Evolutionary conservation across 2,888 invertebrate genomes (phyloP).

Genomic region (Sphaeridia pumilis): DNA sequence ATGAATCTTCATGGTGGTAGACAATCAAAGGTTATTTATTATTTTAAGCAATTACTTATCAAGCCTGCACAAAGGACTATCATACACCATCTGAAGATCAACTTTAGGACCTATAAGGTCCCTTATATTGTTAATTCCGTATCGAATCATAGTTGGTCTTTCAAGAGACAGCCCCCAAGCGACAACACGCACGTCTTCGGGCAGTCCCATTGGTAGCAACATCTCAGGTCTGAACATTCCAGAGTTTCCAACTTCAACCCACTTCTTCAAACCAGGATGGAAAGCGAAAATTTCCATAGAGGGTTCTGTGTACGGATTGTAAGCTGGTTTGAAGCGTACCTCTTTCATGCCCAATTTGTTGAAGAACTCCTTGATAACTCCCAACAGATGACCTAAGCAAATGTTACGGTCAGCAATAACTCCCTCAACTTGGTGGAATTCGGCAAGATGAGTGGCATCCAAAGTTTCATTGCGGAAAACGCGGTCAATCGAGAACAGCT

Average conservation of each 20-base stretch:
- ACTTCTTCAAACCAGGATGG: slow-evolving; percentile 69
- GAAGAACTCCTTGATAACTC: slow-evolving; percentile 79
- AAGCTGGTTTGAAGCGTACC: slow-evolving; percentile 94
- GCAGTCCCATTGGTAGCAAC: slow-evolving; percentile 92
- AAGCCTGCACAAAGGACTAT: slow-evolving; percentile 83
- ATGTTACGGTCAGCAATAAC: slow-evolving; percentile 83
- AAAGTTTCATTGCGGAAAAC: slow-evolving; percentile 97
- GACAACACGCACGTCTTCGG: slow-evolving; percentile 82
- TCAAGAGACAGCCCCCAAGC: slow-evolving; percentile 97
- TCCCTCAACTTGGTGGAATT: slow-evolving; percentile 98
- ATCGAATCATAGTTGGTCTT: slow-evolving; percentile 98
- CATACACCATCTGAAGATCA: slow-evolving; percentile 88
- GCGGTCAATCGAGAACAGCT: slow-evolving; percentile 96
- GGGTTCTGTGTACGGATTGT: slow-evolving; percentile 98
- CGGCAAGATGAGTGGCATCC: slow-evolving; percentile 97
- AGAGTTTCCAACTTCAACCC: slow-evolving; percentile 90
- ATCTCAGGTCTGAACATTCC: slow-evolving; percentile 96
- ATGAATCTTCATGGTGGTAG: too few species aligned
- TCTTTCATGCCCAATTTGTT: slow-evolving; percentile 69
- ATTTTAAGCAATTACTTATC: too few species aligned
- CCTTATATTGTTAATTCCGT: slow-evolving; percentile 90
- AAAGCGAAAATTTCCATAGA: slow-evolving; percentile 99
- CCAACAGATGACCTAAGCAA: slow-evolving; percentile 81
- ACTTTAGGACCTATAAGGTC: slow-evolving; percentile 94
- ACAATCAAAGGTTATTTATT: too few species aligned